Conservation (phyloP, 2,888 invertebrate genomes). For the Cacoxenus indagator region DNA sequence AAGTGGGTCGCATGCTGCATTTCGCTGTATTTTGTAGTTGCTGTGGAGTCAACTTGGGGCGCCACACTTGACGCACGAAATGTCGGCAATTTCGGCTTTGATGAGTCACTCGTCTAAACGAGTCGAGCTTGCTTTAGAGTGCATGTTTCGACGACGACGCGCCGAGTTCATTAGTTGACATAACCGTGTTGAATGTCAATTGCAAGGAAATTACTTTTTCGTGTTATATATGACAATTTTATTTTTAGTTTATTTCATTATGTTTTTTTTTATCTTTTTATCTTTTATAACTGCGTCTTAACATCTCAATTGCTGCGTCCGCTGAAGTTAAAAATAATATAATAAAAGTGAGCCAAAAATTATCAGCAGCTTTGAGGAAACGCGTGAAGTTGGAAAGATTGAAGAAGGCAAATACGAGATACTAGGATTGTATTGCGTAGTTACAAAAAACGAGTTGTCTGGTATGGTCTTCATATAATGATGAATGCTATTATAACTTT, state of each 20-base stretch:
- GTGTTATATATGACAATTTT: neutral
- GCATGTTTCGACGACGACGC: neutral
- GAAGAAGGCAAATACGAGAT: no score
- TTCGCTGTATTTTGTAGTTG: neutral
- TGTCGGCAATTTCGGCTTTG: conserved; percentile 42
- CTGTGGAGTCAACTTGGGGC: conserved; percentile 41
- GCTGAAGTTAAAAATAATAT: no score
- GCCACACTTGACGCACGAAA: conserved; percentile 44
- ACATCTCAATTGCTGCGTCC: neutral
- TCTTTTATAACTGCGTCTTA: neutral
- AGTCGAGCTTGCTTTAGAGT: neutral
- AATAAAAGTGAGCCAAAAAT: no score
- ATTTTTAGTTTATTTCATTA: neutral
- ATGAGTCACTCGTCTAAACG: conserved; percentile 45
- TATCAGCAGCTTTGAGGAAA: no score
- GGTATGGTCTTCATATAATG: no score
- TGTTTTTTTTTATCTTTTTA: neutral
- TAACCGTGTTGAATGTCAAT: conserved; percentile 53
- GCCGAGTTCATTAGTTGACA: conserved; percentile 59
- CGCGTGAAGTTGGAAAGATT: no score
- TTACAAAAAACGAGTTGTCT: no score
- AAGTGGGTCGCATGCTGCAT: conserved; percentile 47
- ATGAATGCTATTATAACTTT: no score
- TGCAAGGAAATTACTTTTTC: conserved; percentile 57
- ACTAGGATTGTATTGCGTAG: no score